Percentiles rank a stretch among this genome's conserved stretches.
These are phyloP conservation scores for Drosophila rufa DNA, from an alignment of 1,140 invertebrate genomes.

Conservation along the genomic window DNA sequence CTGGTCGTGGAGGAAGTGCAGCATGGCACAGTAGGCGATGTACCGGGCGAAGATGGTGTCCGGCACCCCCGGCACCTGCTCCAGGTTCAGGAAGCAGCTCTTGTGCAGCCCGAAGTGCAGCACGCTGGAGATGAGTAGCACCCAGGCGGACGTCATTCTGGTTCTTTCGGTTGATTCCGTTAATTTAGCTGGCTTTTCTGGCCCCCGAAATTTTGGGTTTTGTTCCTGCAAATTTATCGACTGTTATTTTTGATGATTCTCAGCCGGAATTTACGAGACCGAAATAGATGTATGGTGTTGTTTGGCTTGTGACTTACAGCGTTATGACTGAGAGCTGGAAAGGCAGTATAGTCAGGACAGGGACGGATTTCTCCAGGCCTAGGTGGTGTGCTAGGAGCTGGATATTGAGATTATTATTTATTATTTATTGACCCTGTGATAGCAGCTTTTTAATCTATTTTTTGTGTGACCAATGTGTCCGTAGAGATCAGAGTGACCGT, in stretches of 20 bases:
- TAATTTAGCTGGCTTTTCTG: not conserved
- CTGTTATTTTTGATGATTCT: not conserved
- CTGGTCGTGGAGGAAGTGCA: conserved; percentile 41
- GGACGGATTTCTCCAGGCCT: not conserved
- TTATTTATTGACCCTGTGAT: no score
- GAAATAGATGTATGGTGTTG: conserved; percentile 17
- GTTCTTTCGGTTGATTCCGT: no score
- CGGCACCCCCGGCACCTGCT: conserved; percentile 13
- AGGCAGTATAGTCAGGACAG: no score
- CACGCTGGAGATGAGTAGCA: conserved; percentile 24
- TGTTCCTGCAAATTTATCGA: not conserved
- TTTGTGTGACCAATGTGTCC: no score
- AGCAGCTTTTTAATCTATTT: no score
- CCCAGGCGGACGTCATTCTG: conserved; percentile 36
- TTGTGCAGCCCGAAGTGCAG: conserved; percentile 32
- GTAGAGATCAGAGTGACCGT: no score
- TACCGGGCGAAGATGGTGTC: conserved; percentile 24
- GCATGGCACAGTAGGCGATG: conserved; percentile 40
- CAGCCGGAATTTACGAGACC: conserved; percentile 4
- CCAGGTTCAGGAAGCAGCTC: conserved; percentile 25
- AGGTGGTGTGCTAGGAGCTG: not conserved
- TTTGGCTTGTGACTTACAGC: conserved; percentile 7
- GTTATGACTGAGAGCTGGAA: not conserved
- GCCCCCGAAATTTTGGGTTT: no score
- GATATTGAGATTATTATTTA: no score